Evolutionary conservation across 2,113 vertebrate species (phyloP).

Genomic region (Sylvilagus bachmani): DNA sequence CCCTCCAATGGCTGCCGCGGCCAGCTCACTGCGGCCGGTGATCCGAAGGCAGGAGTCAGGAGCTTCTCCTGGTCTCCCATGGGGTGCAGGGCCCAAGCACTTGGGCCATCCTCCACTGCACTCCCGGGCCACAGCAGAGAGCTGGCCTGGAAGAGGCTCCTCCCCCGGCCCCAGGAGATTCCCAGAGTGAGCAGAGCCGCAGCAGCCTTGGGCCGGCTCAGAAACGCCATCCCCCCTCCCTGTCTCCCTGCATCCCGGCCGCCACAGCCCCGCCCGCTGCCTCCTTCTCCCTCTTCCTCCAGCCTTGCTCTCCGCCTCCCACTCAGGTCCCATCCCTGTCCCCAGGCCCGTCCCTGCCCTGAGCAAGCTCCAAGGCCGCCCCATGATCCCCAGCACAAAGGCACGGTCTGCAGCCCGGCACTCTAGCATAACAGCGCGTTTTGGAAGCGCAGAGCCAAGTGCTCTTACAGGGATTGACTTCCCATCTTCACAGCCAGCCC

Average conservation of each 20-base stretch:
- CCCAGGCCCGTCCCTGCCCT: not conserved
- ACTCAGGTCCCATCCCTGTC: not conserved
- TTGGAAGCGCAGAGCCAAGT: rapidly evolving
- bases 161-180: not conserved
- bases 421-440: not conserved
- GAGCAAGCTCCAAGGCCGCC: not conserved
- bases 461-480: not conserved
- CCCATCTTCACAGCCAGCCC: not conserved
- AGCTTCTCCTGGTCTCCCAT: too few species aligned
- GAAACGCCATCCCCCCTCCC: not conserved
- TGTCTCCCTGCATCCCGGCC: too few species aligned
- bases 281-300: not conserved
- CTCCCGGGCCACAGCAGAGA: too few species aligned
- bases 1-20: too few species aligned
- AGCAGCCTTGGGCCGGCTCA: not conserved
- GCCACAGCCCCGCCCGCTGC: rapidly evolving
- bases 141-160: too few species aligned
- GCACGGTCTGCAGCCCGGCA: rapidly evolving
- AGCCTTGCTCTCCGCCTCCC: not conserved
- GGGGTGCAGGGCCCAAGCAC: too few species aligned
- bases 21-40: too few species aligned
- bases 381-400: not conserved
- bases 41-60: too few species aligned
- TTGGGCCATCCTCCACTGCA: too few species aligned
- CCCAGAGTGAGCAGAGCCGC: too few species aligned